Base-by-base conservation (phyloP, 2,888 invertebrate genomes). In the Drosophila longiperda region DNA sequence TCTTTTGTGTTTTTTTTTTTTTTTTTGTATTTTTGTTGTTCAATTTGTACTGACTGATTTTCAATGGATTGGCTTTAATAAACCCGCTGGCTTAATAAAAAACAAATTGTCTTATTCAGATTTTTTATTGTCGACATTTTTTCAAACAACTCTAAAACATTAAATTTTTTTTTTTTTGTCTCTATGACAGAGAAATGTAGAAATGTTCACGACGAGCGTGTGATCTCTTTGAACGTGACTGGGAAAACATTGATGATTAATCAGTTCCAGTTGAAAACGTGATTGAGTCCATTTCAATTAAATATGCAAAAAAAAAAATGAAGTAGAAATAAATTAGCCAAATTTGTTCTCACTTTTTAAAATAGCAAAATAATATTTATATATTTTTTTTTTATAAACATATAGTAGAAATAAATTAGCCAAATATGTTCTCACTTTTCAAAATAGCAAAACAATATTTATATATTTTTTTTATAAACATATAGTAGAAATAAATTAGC, bases 21-120 rank as follows among this genome's bases (percentile, higher is more conserved):
- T 17, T 15, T 8, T 4, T 26, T 34, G 12, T 45, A 50, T 12
- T 48, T 15, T 17, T 8, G 17, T 26, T 34, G 12, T 45, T 54
- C 54, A 20, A 20, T 20, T 61, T 40, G 52, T 53, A 29, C 42
- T 29, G 36, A 17, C 32, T 64, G 29, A 29, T 29, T 50, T 60
- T 86, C 75, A 90, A 86, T 88, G 81, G 74, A 58, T 78, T 73
- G 81, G 57, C 83, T 88, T 90, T 83, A 86, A 89, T 89, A 90
- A 88, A 71, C 68, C 65, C 65, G 63, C 59, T 58, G 64, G 64
- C 29, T 79, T 62, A 66, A 82, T 78, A 86, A 75, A 64, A 73
- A 40, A 66, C 78, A 77, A 82, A 84, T 75, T 85, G 86, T 79
- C 66, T 77, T 82, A 69, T 66, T 88, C 82, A 80, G 71, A 85